Percentiles rank a stretch among this genome's conserved stretches.
These are phyloP conservation scores for Zaprionus vittiger DNA, from an alignment of 1,140 invertebrate genomes.

Conservation along the genomic window DNA sequence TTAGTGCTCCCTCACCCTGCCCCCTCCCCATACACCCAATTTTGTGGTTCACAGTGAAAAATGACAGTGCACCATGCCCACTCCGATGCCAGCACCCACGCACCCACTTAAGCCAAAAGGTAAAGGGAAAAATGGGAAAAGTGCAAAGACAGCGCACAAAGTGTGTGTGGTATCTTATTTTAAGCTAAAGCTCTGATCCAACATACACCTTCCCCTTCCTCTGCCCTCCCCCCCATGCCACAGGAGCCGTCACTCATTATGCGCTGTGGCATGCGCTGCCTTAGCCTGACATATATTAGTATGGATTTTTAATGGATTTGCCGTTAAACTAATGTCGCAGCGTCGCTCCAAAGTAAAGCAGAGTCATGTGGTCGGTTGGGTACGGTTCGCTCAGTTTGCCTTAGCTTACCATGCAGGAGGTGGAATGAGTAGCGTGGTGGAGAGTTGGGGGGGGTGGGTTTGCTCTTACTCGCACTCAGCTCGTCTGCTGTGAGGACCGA, in stretches of 20 bases:
- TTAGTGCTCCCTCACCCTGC: conserved; percentile 17
- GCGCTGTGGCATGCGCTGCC: conserved; percentile 68
- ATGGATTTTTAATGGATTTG: conserved; percentile 83
- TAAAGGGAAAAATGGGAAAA: conserved; percentile 54
- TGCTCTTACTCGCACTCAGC: neutral
- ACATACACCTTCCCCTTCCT: neutral
- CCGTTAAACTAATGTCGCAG: conserved; percentile 79
- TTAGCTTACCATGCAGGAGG: neutral
- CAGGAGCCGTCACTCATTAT: conserved; percentile 71
- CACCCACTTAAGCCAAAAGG: conserved; percentile 62
- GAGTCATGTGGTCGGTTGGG: conserved; percentile 47
- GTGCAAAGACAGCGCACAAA: conserved; percentile 66
- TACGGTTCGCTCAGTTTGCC: neutral
- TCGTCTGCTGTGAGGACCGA: conserved; percentile 54
- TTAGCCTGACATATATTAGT: conserved; percentile 79
- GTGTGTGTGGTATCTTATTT: conserved; percentile 68
- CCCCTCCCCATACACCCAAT: neutral
- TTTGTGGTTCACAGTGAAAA: conserved; percentile 57
- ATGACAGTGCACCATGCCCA: conserved; percentile 23
- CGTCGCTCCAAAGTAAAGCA: conserved; percentile 44
- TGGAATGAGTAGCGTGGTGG: neutral
- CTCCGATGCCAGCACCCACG: neutral
- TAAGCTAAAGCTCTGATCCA: conserved; percentile 50
- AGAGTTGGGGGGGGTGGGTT: neutral
- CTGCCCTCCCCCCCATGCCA: neutral